Conservation (phyloP, 2,888 invertebrate genomes). For the Colletes collaris region DNA sequence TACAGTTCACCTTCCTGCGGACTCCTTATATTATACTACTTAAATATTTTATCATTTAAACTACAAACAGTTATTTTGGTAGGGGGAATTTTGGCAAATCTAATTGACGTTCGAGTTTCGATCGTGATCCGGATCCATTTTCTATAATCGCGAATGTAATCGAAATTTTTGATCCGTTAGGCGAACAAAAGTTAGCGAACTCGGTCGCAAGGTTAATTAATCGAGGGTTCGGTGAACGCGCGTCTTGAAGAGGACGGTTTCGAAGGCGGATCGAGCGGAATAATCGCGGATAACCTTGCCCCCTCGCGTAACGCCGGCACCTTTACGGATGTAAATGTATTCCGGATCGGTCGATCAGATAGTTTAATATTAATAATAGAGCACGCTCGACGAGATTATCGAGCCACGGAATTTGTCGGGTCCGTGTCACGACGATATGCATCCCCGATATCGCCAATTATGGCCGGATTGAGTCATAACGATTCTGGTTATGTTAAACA, state of each 20-base stretch:
- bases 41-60: too few relatives aligned
- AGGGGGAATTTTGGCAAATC: too few relatives aligned
- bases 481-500: conserved; percentile 64
- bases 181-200: too few relatives aligned
- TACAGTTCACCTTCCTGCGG: neutral
- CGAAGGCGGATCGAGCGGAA: conserved; percentile 13
- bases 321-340: conserved; percentile 62
- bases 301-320: conserved; percentile 19
- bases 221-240: conserved; percentile 25
- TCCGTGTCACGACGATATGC: conserved; percentile 37
- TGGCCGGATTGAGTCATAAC: conserved; percentile 61
- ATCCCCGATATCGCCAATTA: conserved; percentile 44
- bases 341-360: conserved; percentile 59
- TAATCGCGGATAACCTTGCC: conserved; percentile 42
- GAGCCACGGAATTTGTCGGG: conserved; percentile 48
- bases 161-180: too few relatives aligned
- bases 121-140: too few relatives aligned
- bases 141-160: too few relatives aligned
- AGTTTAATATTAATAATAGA: conserved; percentile 52
- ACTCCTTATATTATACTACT: too few relatives aligned
- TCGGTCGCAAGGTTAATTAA: conserved; percentile 15
- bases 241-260: conserved; percentile 7
- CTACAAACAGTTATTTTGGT: too few relatives aligned
- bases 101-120: too few relatives aligned
- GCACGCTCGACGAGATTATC: conserved; percentile 26